Evolutionary conservation across 2,113 vertebrate species (phyloP), one percentile per base, ranked within the genome.

Genomic region (Bolborhynchus lineola): DNA sequence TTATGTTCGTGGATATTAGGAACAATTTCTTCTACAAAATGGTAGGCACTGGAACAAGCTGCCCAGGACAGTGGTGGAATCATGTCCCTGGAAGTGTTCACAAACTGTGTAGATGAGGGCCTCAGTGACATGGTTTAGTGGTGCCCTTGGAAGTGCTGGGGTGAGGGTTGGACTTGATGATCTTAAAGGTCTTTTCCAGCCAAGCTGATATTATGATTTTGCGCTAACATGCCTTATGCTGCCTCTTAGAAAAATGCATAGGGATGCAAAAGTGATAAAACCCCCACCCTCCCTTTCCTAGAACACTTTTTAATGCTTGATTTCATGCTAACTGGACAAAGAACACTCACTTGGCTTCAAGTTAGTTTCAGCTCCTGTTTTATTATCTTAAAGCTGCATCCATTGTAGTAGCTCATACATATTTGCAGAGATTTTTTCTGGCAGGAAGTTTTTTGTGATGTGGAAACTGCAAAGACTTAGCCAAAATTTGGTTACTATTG

Each of bases 241-340:
- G 3, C n/a, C 5, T 44, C 62, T 60, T 84, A 39, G 55, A 20
- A 68, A 63, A 76, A 74, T 20, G 16, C 9, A 6, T 7, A 31
- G 33, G 35, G 37, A 33, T 67, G 24, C 10, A 62, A 65, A 84
- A 67, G 13, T 12, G 13, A 20, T 77, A 16, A 42, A 92, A 42
- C 2, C 13, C 2, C 11, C 4, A 4, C 28, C 18, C 17, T 23
- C 3, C 4, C 14, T 18, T 71, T 50, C 37, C 20, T 44, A 16
- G 37, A 41, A 49, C 17, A 67, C 24, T 31, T 8, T 39, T 13
- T 71, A 79, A 63, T 8, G 9, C 8, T 83, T 5, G 8, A 2
- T 35, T 50, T 88, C 14, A 21, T 11, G 14, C 21, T 4, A 21
- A 7, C 11, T 31, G 25, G 16, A 28, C 19, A 31, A 65, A 57